These are phyloP conservation scores for Sphaeridia pumilis DNA, from an alignment of 2,888 invertebrate genomes.

Conservation along the genomic window DNA sequence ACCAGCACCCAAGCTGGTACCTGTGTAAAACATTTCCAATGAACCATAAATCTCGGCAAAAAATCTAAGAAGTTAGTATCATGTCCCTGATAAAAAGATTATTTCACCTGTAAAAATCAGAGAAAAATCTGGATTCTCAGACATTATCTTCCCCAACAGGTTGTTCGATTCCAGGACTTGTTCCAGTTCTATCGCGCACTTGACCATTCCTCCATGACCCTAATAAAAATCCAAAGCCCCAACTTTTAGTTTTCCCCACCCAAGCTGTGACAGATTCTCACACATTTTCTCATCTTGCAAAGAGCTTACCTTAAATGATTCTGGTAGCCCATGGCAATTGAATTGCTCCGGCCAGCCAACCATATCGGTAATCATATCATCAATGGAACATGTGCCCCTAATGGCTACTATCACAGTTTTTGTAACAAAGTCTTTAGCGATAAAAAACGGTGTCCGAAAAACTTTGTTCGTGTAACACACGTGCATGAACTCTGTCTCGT, in stretches of 20 bases:
- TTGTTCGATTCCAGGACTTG: slow-evolving; percentile 53
- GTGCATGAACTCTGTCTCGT: slow-evolving; percentile 63
- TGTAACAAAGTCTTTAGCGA: slow-evolving; percentile 68
- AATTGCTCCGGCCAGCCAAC: slow-evolving; percentile 61
- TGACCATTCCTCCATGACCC: slow-evolving; percentile 78
- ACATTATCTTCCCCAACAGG: slow-evolving; percentile 57
- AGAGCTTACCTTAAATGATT: slow-evolving; percentile 48
- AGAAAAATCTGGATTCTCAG: slow-evolving; percentile 59
- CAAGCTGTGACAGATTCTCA: not conserved
- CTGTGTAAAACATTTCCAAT: slow-evolving; percentile 40
- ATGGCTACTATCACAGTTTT: slow-evolving; percentile 69
- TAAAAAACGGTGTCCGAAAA: slow-evolving; percentile 76
- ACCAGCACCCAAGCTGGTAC: slow-evolving; percentile 84
- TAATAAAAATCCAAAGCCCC: slow-evolving; percentile 25
- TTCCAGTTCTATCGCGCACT: slow-evolving; percentile 65
- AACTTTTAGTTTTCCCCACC: not conserved
- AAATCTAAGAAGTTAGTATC: not conserved
- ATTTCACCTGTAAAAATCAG: slow-evolving; percentile 60
- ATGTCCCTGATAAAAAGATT: not conserved
- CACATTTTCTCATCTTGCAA: not conserved
- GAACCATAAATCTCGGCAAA: not conserved
- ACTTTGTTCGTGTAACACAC: slow-evolving; percentile 75
- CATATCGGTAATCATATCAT: slow-evolving; percentile 75
- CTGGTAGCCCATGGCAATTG: slow-evolving; percentile 54
- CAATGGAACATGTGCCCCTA: slow-evolving; percentile 70